Evolutionary conservation across 2,113 vertebrate genomes (phyloP), one percentile per base, ranked within the genome.

Genomic region (Lipotes vexillifer): DNA sequence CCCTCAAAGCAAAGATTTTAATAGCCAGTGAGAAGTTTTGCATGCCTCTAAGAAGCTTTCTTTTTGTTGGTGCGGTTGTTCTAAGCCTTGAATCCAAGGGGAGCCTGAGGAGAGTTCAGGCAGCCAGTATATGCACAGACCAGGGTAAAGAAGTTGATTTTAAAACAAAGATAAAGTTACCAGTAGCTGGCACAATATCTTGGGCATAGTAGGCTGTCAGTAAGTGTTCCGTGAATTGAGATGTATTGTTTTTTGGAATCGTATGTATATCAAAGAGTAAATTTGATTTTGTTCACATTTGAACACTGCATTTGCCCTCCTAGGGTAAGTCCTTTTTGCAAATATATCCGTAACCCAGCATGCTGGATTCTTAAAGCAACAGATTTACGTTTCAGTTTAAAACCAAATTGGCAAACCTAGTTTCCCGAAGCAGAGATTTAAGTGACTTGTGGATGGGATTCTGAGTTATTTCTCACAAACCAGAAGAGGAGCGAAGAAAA

Each of bases 361-460:
- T 96, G 93, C 97, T 96, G 38, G 80, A 2, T 69, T 95, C 10
- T 97, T 85, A 97, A 98, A 78, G 52, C 29, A 94, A 59, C 25
- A 92, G 71, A 83, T 88, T 97, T 96, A 66, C 84, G 93, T 97
- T 89, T 90, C 88, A 66, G 6, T 83, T 55, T 96, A 92, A 95
- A 97, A 75, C 88, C 88, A 92, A 97, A 49, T 81, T 95, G 93
- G 93, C 21, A 90, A 95, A 97, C 90, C 55, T 46, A 9, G 21
- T 18, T 95, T 97, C 87, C 92, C 95, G 81, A 31, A 38, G 44
- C 82, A 78, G 74, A 81, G n/a, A 61, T 59, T 90, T 80, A 96
- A 97, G 61, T 1, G 1, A 61, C 52, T 96, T 17, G 6, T 15
- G 94, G 78, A 38, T 96, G 75, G 69, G 46, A 94, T 98, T 98